Evolutionary conservation across 2,113 vertebrate genomes (phyloP).

Genomic region (Prunella himalayana): DNA sequence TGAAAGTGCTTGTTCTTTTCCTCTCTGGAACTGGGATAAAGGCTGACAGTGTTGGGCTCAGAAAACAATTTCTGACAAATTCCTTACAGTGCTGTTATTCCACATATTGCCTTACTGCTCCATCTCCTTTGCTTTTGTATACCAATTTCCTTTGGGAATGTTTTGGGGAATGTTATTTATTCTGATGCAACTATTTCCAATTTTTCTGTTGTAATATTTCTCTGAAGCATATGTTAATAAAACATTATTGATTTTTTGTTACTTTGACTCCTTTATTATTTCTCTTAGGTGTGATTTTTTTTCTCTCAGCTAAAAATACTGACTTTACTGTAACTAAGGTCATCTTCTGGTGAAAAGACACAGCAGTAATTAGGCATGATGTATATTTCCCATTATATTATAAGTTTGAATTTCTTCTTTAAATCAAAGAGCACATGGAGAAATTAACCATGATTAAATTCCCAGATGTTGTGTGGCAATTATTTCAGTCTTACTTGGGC

Average conservation of each 20-base stretch:
- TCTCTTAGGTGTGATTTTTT: not conserved
- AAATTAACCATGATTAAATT: not conserved
- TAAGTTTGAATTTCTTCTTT: not conserved
- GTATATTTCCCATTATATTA: not conserved
- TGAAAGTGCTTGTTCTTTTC: not conserved
- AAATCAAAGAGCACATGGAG: not conserved
- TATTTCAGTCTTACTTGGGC: not conserved
- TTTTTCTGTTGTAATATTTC: conserved; percentile 49
- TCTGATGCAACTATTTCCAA: not conserved
- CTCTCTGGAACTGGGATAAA: conserved; percentile 6
- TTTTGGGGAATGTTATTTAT: conserved; percentile 1
- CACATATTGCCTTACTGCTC: not conserved
- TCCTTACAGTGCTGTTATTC: not conserved
- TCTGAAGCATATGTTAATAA: conserved; percentile 65
- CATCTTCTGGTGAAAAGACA: not conserved
- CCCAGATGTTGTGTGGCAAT: not conserved
- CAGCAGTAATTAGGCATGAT: not conserved
- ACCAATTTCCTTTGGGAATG: not conserved
- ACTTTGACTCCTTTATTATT: conserved; percentile 57
- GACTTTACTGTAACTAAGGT: not conserved
- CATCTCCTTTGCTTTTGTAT: not conserved
- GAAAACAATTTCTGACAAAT: conserved; percentile 23
- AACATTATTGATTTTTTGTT: conserved; percentile 4
- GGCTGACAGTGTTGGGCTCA: not conserved
- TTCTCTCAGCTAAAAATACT: not conserved